A percentile compares a stretch with the other conserved stretches of the same genome.
These are phyloP conservation scores for Pogona vitticeps DNA, from an alignment of 2,113 vertebrate genomes.

Conservation along the genomic window DNA sequence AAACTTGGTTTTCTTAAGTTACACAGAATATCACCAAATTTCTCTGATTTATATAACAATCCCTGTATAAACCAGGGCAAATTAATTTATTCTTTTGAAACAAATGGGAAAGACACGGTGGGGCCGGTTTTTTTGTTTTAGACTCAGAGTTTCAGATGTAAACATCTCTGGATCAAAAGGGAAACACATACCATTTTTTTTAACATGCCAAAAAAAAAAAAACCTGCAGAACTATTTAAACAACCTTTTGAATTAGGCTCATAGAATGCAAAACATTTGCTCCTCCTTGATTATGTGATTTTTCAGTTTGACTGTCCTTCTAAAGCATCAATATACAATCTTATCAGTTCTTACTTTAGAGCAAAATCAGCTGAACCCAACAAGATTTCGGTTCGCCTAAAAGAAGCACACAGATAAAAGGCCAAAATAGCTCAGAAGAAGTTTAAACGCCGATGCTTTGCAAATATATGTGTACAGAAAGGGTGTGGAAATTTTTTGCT, in stretches of 20 bases:
- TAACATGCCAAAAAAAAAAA: background rate
- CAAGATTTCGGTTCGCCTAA: background rate
- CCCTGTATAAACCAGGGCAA: background rate
- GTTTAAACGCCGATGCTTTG: background rate
- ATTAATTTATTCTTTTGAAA: background rate
- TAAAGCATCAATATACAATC: background rate
- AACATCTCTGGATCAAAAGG: conserved; percentile 1
- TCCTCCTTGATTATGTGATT: background rate
- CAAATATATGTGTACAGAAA: background rate
- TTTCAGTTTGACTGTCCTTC: accelerated
- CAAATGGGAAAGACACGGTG: background rate
- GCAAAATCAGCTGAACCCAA: background rate
- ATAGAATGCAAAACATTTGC: accelerated
- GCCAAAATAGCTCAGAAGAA: background rate
- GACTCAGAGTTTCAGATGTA: background rate
- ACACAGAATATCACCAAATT: background rate
- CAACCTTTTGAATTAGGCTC: accelerated
- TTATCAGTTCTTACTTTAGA: background rate
- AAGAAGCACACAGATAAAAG: background rate
- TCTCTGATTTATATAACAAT: background rate
- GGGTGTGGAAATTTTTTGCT: too few relatives aligned
- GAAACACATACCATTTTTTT: background rate
- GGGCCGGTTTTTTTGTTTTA: background rate
- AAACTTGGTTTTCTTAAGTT: background rate
- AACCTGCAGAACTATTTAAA: background rate